These are phyloP conservation scores for Apamea anceps DNA, from an alignment of 2,888 invertebrate species.

Conservation along the genomic window DNA sequence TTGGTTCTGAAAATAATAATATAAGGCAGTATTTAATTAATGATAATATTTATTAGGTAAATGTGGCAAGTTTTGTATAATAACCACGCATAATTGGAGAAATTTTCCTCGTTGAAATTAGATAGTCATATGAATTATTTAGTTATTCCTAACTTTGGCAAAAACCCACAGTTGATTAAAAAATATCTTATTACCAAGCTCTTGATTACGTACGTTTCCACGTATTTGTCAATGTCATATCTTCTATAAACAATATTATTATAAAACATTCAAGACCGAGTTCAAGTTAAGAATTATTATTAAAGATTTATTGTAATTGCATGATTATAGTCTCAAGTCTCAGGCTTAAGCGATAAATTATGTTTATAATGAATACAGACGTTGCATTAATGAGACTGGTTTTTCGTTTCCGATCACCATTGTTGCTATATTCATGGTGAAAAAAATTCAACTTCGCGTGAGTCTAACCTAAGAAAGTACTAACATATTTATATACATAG, in stretches of 20 bases:
- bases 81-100: neutral
- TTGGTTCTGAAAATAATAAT: slow-evolving; percentile 3
- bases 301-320: slow-evolving; percentile 56
- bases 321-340: slow-evolving; percentile 43
- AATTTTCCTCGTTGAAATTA: neutral
- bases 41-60: neutral
- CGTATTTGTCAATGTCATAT: slow-evolving; percentile 33
- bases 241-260: slow-evolving; percentile 42
- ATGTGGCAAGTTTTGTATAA: neutral
- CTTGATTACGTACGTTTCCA: slow-evolving; percentile 15
- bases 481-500: slow-evolving; percentile 67
- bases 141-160: neutral
- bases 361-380: slow-evolving; percentile 34
- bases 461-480: slow-evolving; percentile 48
- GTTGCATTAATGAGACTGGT: slow-evolving; percentile 32
- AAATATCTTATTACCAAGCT: neutral
- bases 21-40: neutral
- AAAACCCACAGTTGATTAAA: neutral
- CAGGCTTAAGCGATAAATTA: slow-evolving; percentile 46
- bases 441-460: slow-evolving; percentile 46
- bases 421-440: slow-evolving; percentile 29
- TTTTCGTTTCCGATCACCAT: slow-evolving; percentile 42
- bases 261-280: slow-evolving; percentile 44
- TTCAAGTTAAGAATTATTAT: slow-evolving; percentile 43
- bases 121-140: neutral